phyloP scores from a whole-genome alignment of 2,888 invertebrate genomes.

The Nomada ruficornis region DNA sequence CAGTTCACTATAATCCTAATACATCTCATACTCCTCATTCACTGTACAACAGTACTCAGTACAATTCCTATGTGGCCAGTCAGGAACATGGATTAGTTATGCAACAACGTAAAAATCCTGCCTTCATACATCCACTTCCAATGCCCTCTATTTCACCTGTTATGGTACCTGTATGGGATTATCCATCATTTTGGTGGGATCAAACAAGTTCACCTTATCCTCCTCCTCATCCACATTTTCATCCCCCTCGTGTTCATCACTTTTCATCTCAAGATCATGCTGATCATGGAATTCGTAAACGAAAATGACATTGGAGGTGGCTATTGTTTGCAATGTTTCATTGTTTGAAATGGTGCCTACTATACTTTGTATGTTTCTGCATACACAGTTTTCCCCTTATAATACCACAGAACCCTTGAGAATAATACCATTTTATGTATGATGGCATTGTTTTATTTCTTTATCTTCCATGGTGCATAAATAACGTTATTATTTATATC shows the following conservation, averaged over 20 bases:
- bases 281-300: slow-evolving; percentile 75
- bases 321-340: slow-evolving; percentile 76
- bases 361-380: slow-evolving; percentile 78
- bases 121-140: slow-evolving; percentile 73
- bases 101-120: slow-evolving; percentile 72
- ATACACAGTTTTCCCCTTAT: slow-evolving; percentile 75
- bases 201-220: slow-evolving; percentile 67
- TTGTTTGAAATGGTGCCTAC: slow-evolving; percentile 80
- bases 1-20: slow-evolving; percentile 72
- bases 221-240: slow-evolving; percentile 57
- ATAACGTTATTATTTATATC: slow-evolving; percentile 41
- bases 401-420: slow-evolving; percentile 67
- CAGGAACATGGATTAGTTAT: slow-evolving; percentile 71
- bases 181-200: slow-evolving; percentile 77
- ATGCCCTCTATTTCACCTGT: slow-evolving; percentile 70
- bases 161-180: slow-evolving; percentile 73
- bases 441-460: slow-evolving; percentile 60
- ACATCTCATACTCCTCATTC: slow-evolving; percentile 68
- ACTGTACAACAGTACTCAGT: slow-evolving; percentile 66
- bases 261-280: slow-evolving; percentile 66
- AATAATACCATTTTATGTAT: slow-evolving; percentile 42
- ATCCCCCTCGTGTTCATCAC: slow-evolving; percentile 61
- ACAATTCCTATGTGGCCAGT: slow-evolving; percentile 69
- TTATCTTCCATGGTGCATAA: slow-evolving; percentile 12
- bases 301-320: slow-evolving; percentile 80